Conservation (phyloP, 2,113 vertebrate species). For the Pteruthius melanotis region DNA sequence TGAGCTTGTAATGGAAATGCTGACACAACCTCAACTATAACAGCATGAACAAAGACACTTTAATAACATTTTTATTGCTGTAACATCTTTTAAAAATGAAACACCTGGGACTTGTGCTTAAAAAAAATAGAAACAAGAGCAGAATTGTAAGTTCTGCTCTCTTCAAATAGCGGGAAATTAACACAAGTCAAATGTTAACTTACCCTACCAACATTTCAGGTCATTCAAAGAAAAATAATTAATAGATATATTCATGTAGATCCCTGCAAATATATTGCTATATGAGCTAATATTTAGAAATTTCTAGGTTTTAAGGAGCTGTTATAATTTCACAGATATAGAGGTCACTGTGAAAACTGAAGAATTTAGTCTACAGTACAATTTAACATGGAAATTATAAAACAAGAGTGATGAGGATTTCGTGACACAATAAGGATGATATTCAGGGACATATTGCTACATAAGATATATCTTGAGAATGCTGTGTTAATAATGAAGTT, state of each 20-base stretch:
- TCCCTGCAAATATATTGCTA: neutral
- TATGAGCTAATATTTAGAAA: neutral
- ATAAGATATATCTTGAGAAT: neutral
- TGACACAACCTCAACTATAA: constrained; percentile 53
- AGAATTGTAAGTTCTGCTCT: neutral
- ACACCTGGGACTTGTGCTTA: constrained; percentile 38
- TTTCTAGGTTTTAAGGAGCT: neutral
- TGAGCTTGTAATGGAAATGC: constrained; percentile 62
- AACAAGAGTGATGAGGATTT: neutral
- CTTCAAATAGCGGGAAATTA: neutral
- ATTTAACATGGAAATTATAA: neutral
- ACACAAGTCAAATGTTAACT: neutral
- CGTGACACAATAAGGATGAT: neutral
- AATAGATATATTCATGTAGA: neutral
- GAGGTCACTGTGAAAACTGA: neutral
- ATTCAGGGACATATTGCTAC: neutral
- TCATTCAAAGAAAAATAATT: neutral
- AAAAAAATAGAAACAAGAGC: constrained; percentile 20
- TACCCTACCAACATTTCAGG: neutral
- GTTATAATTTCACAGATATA: neutral
- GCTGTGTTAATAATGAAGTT: neutral
- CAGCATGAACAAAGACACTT: constrained; percentile 55
- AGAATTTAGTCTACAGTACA: neutral
- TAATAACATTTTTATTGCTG: constrained; percentile 68
- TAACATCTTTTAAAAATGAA: constrained; percentile 65